phyloP scores from a whole-genome alignment of 2,888 invertebrate species.

The Melipona bicolor region DNA sequence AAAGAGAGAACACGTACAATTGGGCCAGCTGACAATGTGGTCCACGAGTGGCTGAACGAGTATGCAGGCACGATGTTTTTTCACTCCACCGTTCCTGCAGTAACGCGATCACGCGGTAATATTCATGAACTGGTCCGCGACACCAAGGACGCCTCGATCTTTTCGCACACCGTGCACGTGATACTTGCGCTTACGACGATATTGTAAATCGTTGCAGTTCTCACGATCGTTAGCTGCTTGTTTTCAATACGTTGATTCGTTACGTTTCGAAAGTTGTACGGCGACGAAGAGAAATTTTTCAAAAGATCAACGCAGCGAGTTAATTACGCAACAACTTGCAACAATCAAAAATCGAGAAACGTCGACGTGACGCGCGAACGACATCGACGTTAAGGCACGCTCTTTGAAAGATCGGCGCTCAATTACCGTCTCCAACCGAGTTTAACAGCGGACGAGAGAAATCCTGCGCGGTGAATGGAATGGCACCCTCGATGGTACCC shows the following conservation, averaged over 20 bases:
- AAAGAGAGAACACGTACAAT: conserved; percentile 57
- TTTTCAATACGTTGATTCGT: not conserved
- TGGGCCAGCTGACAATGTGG: conserved; percentile 36
- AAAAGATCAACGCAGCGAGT: not conserved
- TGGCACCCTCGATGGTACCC: not conserved
- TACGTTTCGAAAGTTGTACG: not conserved
- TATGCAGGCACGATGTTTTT: not conserved
- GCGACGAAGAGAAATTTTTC: not conserved
- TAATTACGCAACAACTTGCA: not conserved
- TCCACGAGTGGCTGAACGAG: conserved; percentile 31
- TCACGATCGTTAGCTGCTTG: not conserved
- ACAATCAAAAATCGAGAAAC: not conserved
- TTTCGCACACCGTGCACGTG: not conserved
- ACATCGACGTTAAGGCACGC: not conserved
- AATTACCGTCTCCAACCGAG: not conserved
- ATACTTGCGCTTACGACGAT: not conserved
- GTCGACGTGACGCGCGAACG: not conserved
- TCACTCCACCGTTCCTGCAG: not conserved
- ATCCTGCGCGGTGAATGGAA: not conserved
- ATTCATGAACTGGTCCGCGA: conserved; percentile 22
- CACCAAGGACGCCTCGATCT: conserved; percentile 17
- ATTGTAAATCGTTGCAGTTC: not conserved
- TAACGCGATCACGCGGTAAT: conserved; percentile 3
- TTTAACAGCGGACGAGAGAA: not conserved
- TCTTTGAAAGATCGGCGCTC: not conserved